Evolutionary conservation across 2,113 vertebrate genomes (phyloP), one percentile per base, ranked within the genome.

Genomic region (Glaucidium brasilianum): DNA sequence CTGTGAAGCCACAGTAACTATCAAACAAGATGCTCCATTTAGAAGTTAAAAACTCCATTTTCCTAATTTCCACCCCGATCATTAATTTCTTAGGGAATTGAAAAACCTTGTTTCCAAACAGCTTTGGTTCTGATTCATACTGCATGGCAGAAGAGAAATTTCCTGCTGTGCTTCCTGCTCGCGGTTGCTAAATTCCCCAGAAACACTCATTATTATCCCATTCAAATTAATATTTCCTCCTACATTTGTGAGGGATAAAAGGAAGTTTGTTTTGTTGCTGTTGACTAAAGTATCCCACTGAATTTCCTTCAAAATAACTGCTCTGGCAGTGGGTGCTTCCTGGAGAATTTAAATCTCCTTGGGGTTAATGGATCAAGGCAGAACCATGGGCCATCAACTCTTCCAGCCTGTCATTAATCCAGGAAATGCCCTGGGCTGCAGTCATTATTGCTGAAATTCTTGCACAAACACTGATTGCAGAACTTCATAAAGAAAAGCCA

Each of bases 361-460:
- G 43, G 77, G 64, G 79, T 88, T 74, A 53, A 62, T 50, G 88
- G 50, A 79, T 88, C 29, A 34, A 30, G 88, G 87, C 59, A 81
- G 77, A 92, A 35, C 83, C 10, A 0, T 73, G 86, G 78, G 53
- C 81, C 82, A 58, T 77, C 75, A 47, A 18, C 68, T 90, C 75
- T 64, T 96, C 39, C 92, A 92, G 77, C 35, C 62, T 91, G 37
- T 82, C 82, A 43, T 87, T 90, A 93, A 88, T 87, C 66, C 86
- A 85, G 96, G 94, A 96, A 95, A 43, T 77, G 92, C 85, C 85
- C 78, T 56, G 66, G 93, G 85, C 85, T 7, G 5, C 68, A 27
- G 11, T 56, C 67, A 19, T 34, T 66, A 30, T 67, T 96, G 68
- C 78, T 84, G 75, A 84, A 77, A 87, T 88, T 88, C 62, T 69